Evolutionary conservation across 2,888 invertebrate genomes (phyloP).

Genomic region (Plagiodera versicolora): DNA sequence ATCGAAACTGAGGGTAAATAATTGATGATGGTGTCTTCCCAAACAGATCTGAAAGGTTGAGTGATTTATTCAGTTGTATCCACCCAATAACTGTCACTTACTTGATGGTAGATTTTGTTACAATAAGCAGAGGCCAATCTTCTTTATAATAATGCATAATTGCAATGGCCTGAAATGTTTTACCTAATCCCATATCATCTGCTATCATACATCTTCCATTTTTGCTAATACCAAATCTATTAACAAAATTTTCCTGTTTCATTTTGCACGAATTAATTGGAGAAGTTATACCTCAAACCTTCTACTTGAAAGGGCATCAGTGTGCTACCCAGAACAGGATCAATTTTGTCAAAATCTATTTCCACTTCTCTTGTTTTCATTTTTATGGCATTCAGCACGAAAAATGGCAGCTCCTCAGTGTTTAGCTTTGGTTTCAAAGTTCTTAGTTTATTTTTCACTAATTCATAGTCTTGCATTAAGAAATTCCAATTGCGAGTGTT

Average conservation of each 20-base stretch:
- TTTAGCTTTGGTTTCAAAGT: slow-evolving; percentile 64
- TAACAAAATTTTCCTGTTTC: too few relatives aligned
- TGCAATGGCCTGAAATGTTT: slow-evolving; percentile 93
- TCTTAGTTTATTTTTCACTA: slow-evolving; percentile 62
- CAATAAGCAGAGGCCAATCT: slow-evolving; percentile 94
- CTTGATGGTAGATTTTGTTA: slow-evolving; percentile 92
- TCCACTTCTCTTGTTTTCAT: slow-evolving; percentile 35
- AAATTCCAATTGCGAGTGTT: slow-evolving; percentile 77
- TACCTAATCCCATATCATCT: slow-evolving; percentile 97
- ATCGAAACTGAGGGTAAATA: slow-evolving; percentile 75
- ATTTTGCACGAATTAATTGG: slow-evolving; percentile 6
- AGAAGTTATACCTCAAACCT: slow-evolving; percentile 71
- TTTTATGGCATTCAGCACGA: slow-evolving; percentile 56
- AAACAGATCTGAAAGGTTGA: slow-evolving; percentile 66
- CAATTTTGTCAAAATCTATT: slow-evolving; percentile 68
- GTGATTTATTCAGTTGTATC: neutral
- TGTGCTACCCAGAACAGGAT: slow-evolving; percentile 65
- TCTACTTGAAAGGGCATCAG: slow-evolving; percentile 88
- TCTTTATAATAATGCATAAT: slow-evolving; percentile 83
- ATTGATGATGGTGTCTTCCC: slow-evolving; percentile 76
- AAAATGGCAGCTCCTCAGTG: slow-evolving; percentile 67
- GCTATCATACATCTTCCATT: slow-evolving; percentile 87
- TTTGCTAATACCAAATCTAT: slow-evolving; percentile 81
- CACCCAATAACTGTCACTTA: slow-evolving; percentile 46
- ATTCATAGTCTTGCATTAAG: slow-evolving; percentile 69